Evolutionary conservation across 2,888 invertebrate species (phyloP).

Genomic region (Eudasyphora cyanicolor): DNA sequence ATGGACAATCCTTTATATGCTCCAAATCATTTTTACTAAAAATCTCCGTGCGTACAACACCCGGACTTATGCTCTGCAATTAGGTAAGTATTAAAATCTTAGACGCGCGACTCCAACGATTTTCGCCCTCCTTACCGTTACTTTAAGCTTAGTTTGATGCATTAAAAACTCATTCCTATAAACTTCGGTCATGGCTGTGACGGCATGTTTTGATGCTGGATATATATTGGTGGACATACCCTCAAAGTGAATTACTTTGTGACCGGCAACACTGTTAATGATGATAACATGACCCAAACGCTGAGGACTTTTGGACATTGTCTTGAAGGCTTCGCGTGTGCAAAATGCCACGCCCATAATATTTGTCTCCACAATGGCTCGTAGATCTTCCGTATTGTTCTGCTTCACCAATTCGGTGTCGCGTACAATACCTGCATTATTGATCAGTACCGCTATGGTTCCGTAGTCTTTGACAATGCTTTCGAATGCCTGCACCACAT

Average conservation of each 20-base stretch:
- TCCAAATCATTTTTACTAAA: background rate
- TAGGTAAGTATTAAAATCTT: background rate
- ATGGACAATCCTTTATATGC: background rate
- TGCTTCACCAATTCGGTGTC: slow-evolving; percentile 46
- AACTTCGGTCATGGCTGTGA: slow-evolving; percentile 74
- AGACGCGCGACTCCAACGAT: too few relatives aligned
- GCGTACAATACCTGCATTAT: slow-evolving; percentile 80
- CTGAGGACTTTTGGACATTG: slow-evolving; percentile 77
- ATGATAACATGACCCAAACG: slow-evolving; percentile 79
- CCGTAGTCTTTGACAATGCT: slow-evolving; percentile 80
- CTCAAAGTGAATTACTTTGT: slow-evolving; percentile 63
- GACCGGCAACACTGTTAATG: slow-evolving; percentile 76
- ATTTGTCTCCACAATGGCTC: slow-evolving; percentile 78
- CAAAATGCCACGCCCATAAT: slow-evolving; percentile 78
- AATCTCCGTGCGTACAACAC: slow-evolving; percentile 56
- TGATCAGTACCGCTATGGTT: slow-evolving; percentile 81
- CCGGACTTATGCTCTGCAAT: slow-evolving; percentile 65
- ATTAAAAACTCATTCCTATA: slow-evolving; percentile 72
- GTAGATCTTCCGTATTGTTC: slow-evolving; percentile 64
- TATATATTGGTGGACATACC: slow-evolving; percentile 67
- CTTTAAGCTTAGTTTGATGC: slow-evolving; percentile 67
- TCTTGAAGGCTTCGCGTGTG: slow-evolving; percentile 79
- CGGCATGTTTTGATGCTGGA: slow-evolving; percentile 72
- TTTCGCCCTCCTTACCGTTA: slow-evolving; percentile 65
- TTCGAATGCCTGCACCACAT: slow-evolving; percentile 81